These are phyloP conservation scores for Tachysurus fulvidraco DNA, from an alignment of 2,113 vertebrate species.

Conservation along the genomic window DNA sequence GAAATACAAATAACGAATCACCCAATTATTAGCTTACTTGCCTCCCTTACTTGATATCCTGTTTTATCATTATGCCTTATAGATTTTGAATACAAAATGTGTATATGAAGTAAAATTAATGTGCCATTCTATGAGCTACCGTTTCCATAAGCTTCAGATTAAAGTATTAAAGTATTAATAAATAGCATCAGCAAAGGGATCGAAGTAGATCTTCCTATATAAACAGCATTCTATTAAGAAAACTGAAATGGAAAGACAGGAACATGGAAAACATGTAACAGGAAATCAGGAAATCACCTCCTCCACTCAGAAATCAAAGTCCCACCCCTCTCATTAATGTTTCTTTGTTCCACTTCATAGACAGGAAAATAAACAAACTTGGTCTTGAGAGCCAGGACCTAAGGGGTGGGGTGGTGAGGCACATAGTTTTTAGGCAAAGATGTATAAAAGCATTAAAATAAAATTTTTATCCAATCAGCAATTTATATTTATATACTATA, in stretches of 20 bases:
- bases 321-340: slow-evolving; percentile 67
- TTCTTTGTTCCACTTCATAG: slow-evolving; percentile 69
- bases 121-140: slow-evolving; percentile 24
- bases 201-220: slow-evolving; percentile 1
- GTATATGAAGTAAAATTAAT: neutral
- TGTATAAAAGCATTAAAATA: neutral
- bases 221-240: slow-evolving; percentile 40
- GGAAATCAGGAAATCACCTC: slow-evolving; percentile 71
- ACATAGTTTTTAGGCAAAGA: neutral
- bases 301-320: slow-evolving; percentile 58
- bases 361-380: slow-evolving; percentile 65
- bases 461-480: neutral
- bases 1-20: neutral
- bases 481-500: neutral
- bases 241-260: slow-evolving; percentile 42
- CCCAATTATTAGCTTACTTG: neutral
- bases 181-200: neutral
- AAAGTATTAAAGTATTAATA: slow-evolving; percentile 3
- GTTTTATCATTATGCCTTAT: neutral
- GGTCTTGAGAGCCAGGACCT: slow-evolving; percentile 36
- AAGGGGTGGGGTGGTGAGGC: neutral
- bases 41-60: no score
- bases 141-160: slow-evolving; percentile 28
- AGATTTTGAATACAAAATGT: neutral
- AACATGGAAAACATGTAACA: slow-evolving; percentile 64